Evolutionary conservation across 37 sponge, comb jelly and placozoan genomes (phyloP).

Genomic region (Petrosia ficiformis): DNA sequence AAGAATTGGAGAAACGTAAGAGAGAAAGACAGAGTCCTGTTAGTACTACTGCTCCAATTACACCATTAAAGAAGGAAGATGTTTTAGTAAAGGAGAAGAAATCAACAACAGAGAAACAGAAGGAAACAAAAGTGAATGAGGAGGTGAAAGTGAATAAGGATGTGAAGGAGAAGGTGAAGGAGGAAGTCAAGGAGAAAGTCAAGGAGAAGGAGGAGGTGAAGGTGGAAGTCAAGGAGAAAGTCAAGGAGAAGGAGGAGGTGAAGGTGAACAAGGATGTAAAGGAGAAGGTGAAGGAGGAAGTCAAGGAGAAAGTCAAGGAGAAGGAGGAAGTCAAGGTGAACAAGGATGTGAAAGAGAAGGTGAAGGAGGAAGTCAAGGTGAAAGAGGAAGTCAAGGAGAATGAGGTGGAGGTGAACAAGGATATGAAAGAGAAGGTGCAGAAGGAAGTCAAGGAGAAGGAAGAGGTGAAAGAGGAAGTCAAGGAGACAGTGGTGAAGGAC

Average conservation of each 20-base stretch:
- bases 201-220: constrained; percentile 6
- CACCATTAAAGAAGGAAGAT: constrained; percentile 5
- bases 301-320: too few relatives aligned
- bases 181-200: constrained; percentile 9
- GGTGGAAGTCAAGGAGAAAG: too few relatives aligned
- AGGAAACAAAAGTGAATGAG: background rate
- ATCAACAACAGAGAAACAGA: background rate
- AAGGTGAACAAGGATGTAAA: too few relatives aligned
- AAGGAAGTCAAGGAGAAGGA: background rate
- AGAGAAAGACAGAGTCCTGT: constrained; percentile 1
- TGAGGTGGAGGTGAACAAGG: too few relatives aligned
- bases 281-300: too few relatives aligned
- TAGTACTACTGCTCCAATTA: background rate
- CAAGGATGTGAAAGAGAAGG: too few relatives aligned
- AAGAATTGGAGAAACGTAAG: constrained; percentile 12
- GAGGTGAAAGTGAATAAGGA: background rate
- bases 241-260: too few relatives aligned
- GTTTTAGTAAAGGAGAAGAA: background rate
- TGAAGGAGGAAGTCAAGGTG: too few relatives aligned
- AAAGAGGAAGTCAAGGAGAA: background rate
- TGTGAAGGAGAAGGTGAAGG: background rate
- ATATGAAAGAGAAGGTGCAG: too few relatives aligned
- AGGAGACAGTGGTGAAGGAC: background rate
- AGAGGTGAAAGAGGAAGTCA: background rate
- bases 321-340: too few relatives aligned